These are phyloP conservation scores for Rhagoletis pomonella DNA, from an alignment of 1,140 invertebrate species.

Conservation along the genomic window DNA sequence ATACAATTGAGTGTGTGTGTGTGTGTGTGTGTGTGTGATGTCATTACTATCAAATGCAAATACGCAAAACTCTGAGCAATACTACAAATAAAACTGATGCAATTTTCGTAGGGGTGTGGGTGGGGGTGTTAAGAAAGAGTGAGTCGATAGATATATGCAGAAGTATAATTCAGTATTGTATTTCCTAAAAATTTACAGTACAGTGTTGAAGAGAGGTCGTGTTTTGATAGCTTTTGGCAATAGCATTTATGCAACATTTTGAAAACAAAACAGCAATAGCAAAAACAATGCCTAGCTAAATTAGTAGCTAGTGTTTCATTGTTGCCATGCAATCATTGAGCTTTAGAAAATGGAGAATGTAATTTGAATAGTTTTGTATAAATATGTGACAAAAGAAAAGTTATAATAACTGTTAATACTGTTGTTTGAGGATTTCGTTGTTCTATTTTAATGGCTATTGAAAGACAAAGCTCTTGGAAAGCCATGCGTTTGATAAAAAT, in stretches of 20 bases:
- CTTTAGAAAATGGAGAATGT: slow-evolving; percentile 26
- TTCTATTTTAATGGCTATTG: not conserved
- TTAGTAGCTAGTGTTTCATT: not conserved
- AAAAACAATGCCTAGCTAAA: not conserved
- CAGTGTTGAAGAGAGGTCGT: not conserved
- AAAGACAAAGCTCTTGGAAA: slow-evolving; percentile 22
- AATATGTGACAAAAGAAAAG: slow-evolving; percentile 25
- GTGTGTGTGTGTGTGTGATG: too few relatives aligned
- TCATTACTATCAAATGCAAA: too few relatives aligned
- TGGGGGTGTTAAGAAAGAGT: too few relatives aligned
- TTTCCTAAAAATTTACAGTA: too few relatives aligned
- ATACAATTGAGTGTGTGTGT: too few relatives aligned
- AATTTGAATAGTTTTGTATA: slow-evolving; percentile 33
- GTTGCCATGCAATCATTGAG: not conserved
- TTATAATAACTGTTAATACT: slow-evolving; percentile 6
- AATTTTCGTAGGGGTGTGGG: too few relatives aligned
- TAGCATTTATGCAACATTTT: slow-evolving; percentile 19
- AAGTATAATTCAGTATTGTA: too few relatives aligned
- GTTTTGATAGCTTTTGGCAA: slow-evolving; percentile 39
- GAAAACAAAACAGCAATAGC: slow-evolving; percentile 6
- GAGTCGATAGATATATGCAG: too few relatives aligned
- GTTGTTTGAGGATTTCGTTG: not conserved
- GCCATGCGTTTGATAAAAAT: not conserved
- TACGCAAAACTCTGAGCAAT: too few relatives aligned
- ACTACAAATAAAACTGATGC: too few relatives aligned